Conservation (phyloP, 2,888 invertebrate species). For the Drosophila bunnanda region DNA sequence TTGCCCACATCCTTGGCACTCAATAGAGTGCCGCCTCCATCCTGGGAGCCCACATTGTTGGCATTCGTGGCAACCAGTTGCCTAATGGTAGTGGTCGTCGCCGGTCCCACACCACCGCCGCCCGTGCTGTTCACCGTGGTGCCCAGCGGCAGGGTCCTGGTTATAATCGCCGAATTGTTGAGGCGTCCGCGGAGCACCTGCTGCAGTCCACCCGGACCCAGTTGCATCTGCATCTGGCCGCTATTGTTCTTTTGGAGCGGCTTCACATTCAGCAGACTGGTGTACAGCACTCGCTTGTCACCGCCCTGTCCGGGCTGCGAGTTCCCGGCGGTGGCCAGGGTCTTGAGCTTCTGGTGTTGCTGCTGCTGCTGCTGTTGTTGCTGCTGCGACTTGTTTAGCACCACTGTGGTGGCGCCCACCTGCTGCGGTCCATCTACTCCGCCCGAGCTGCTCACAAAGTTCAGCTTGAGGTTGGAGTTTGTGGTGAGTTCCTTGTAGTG, state of each 20-base stretch:
- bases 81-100: slow-evolving; percentile 57
- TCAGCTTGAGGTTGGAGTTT: slow-evolving; percentile 83
- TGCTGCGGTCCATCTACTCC: slow-evolving; percentile 62
- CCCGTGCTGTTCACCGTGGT: slow-evolving; percentile 69
- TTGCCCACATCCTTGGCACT: slow-evolving; percentile 66
- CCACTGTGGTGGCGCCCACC: slow-evolving; percentile 71
- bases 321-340: slow-evolving; percentile 47
- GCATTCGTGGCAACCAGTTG: slow-evolving; percentile 71
- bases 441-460: slow-evolving; percentile 80
- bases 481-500: slow-evolving; percentile 83
- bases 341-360: slow-evolving; percentile 80
- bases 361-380: slow-evolving; percentile 68
- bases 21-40: slow-evolving; percentile 25
- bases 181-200: slow-evolving; percentile 81
- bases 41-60: slow-evolving; percentile 57
- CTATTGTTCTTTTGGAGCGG: slow-evolving; percentile 83
- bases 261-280: slow-evolving; percentile 83
- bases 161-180: slow-evolving; percentile 80
- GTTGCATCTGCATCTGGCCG: slow-evolving; percentile 83
- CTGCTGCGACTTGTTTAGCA: slow-evolving; percentile 76
- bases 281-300: slow-evolving; percentile 83
- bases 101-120: slow-evolving; percentile 41
- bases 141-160: slow-evolving; percentile 80
- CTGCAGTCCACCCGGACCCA: slow-evolving; percentile 78
- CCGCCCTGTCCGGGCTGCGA: slow-evolving; percentile 56